These are phyloP conservation scores for Cecropterus lyciades DNA, from an alignment of 1,140 invertebrate genomes.

Conservation along the genomic window DNA sequence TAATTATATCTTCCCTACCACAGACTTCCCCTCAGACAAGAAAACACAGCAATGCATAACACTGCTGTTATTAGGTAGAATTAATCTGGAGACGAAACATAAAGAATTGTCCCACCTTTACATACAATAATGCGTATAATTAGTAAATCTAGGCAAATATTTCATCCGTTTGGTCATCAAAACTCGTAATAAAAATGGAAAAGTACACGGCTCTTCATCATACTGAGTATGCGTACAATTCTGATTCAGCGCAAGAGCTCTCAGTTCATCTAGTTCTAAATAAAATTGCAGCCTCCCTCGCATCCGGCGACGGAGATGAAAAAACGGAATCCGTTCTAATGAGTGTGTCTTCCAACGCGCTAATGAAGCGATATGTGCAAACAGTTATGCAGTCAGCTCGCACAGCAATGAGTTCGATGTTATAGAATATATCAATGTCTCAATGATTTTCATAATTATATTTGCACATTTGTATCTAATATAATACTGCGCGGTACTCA, in stretches of 20 bases:
- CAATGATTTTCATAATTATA: no score
- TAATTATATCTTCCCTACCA: no score
- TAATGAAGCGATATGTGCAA: conserved; percentile 18
- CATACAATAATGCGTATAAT: no score
- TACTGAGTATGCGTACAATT: conserved; percentile 4
- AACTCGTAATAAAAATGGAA: conserved; percentile 2
- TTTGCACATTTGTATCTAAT: no score
- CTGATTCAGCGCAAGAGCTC: conserved; percentile 5
- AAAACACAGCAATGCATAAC: no score
- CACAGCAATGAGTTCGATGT: background rate
- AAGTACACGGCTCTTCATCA: background rate
- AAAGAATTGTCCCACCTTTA: no score
- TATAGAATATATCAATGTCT: no score
- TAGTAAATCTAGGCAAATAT: no score
- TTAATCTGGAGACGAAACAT: no score
- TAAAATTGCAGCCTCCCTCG: conserved; percentile 28
- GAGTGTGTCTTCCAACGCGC: conserved; percentile 24
- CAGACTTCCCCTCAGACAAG: no score
- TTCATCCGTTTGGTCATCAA: background rate
- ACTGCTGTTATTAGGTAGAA: no score
- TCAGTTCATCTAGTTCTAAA: conserved; percentile 25
- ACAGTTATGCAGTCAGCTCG: background rate
- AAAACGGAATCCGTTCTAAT: conserved; percentile 27
- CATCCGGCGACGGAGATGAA: conserved; percentile 20
- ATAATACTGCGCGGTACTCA: no score